Evolutionary conservation across 2,888 invertebrate species (phyloP).

Genomic region (Pseudoips prasinana): DNA sequence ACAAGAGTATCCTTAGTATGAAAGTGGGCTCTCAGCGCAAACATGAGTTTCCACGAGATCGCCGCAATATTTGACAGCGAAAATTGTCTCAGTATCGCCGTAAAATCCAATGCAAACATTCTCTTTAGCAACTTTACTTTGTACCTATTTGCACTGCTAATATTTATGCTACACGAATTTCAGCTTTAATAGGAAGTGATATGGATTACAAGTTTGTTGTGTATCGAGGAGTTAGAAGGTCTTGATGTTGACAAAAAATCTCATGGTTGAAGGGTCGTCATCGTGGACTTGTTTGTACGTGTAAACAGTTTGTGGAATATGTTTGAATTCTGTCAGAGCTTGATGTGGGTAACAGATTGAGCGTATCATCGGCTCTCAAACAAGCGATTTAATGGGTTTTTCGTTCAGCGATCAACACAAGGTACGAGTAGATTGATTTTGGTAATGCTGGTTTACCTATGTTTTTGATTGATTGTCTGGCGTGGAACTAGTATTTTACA

Average conservation of each 20-base stretch:
- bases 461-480: slow-evolving; percentile 15
- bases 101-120: slow-evolving; percentile 52
- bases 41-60: slow-evolving; percentile 25
- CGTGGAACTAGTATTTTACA: too few species aligned
- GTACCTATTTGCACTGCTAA: slow-evolving; percentile 9
- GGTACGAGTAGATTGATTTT: slow-evolving; percentile 16
- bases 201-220: slow-evolving; percentile 8
- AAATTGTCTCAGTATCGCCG: slow-evolving; percentile 48
- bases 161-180: slow-evolving; percentile 8
- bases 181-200: slow-evolving; percentile 12
- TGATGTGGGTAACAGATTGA: slow-evolving; percentile 28
- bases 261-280: slow-evolving; percentile 42
- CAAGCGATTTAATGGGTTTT: slow-evolving; percentile 40
- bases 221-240: slow-evolving; percentile 7
- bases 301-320: slow-evolving; percentile 53
- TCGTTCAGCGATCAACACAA: slow-evolving; percentile 21
- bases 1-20: slow-evolving; percentile 6
- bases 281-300: slow-evolving; percentile 47
- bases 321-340: slow-evolving; percentile 39
- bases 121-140: slow-evolving; percentile 30
- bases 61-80: slow-evolving; percentile 39
- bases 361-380: slow-evolving; percentile 30
- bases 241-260: slow-evolving; percentile 39
- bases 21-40: slow-evolving; percentile 20
- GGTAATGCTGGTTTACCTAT: background rate